Percentiles rank a stretch among this genome's conserved stretches.
These are phyloP conservation scores for Theristicus caerulescens DNA, from an alignment of 2,113 vertebrate species.

Conservation along the genomic window DNA sequence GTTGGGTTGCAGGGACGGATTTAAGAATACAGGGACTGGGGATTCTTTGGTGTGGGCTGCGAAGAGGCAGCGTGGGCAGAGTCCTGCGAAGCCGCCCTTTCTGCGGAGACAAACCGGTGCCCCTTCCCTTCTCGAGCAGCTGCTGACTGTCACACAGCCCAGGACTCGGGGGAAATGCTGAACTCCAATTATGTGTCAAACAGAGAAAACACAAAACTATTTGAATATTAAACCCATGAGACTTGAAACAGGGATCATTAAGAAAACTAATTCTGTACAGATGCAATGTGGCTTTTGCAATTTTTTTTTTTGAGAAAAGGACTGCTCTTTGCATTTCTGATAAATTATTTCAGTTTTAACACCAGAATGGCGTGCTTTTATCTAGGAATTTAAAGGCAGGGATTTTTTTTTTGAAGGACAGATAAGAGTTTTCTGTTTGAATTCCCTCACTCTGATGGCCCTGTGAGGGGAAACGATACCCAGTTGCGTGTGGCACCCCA, in stretches of 20 bases:
- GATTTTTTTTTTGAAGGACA: neutral
- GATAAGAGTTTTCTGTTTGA: neutral
- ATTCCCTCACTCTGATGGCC: neutral
- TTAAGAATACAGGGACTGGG: neutral
- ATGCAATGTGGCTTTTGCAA: neutral
- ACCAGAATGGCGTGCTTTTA: neutral
- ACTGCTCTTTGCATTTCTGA: neutral
- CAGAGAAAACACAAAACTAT: neutral
- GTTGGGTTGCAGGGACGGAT: neutral
- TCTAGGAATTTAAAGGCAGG: neutral
- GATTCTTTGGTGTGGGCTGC: too few species aligned
- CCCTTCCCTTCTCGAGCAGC: neutral
- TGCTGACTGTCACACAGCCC: neutral
- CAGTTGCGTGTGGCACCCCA: neutral
- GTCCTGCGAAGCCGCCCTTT: neutral
- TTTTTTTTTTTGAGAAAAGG: neutral
- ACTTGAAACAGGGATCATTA: neutral
- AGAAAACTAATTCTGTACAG: neutral
- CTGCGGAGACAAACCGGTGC: neutral
- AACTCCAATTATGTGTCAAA: neutral
- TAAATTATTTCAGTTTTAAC: neutral
- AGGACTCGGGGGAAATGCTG: neutral
- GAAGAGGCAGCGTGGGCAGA: neutral
- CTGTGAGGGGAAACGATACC: neutral
- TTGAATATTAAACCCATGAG: neutral